Evolutionary conservation across 64 coral and sea anemone genomes (phyloP), one percentile per base, ranked within the genome.

Genomic region (Hydrozoanthus tunicans): DNA sequence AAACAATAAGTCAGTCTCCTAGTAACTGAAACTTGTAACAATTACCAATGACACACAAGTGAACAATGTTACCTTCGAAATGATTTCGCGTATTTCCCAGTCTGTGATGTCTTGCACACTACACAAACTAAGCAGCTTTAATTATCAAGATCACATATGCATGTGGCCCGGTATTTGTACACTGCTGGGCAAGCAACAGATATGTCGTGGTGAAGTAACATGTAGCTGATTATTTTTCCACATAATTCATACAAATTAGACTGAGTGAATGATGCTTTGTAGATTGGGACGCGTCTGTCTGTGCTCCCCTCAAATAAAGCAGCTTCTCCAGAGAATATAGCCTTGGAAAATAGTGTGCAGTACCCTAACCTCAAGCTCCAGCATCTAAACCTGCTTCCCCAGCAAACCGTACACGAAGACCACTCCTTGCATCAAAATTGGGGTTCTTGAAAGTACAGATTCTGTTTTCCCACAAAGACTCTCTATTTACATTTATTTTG

Each of bases 351-450:
- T 10, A 92, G 91, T 26, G 64, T 75, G 53, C 77, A 13, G 73
- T 62, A 92, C 63, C 83, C 91, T 57, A 55, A 20, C 11, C 77
- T 25, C 20, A 92, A 70, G 10, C 91, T 70, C 91, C 91, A 64
- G 91, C 80, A 78, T 85, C 91, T 5, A 92, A 58, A 3, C 91
- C 91, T 75, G 91, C 79, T 24, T 85, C 91, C 2, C 91, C 91
- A 76, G 69, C 62, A 72, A 92, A 92, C 12, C 79, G 53, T 7
- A 83, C 43, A 10, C 79, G 11, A 11, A 92, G 77, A 61, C 69
- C 14, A 77, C 27, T 20, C 26, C 64, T 58, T 85, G 91, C 56
- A 14, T 83, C 77, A 85, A 85, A 92, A 14, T 85, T 92, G 43
- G 66, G 80, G 59, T 20, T 83, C 63, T 92, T 84, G 52, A 92